Percentiles rank a stretch among this genome's conserved stretches.
Conservation (phyloP, 2,797 vertebrate species). For the Thripadectes ignobilis region DNA sequence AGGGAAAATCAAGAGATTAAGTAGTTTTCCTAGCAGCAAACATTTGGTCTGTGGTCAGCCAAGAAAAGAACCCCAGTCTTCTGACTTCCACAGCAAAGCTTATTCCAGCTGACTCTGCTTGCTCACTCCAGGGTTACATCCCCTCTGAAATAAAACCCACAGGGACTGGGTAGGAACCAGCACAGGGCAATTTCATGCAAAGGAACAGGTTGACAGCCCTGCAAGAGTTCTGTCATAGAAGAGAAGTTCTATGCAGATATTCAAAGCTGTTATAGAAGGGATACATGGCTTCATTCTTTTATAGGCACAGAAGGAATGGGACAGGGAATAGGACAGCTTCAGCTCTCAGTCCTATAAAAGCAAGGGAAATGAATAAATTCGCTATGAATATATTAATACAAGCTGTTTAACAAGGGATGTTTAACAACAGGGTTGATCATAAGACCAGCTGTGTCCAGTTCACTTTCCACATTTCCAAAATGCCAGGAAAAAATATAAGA, state of each 20-base stretch:
- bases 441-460: background rate
- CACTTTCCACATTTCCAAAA: background rate
- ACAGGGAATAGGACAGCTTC: background rate
- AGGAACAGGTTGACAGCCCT: background rate
- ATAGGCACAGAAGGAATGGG: background rate
- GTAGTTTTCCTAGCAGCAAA: conserved; percentile 50
- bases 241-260: background rate
- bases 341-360: background rate
- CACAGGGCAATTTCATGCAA: background rate
- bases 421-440: background rate
- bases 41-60: conserved; percentile 49
- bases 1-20: conserved; percentile 39
- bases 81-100: background rate
- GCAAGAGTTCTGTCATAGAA: background rate
- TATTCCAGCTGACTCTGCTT: conserved; percentile 24
- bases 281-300: background rate
- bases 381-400: background rate
- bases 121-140: background rate
- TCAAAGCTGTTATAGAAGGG: background rate
- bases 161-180: background rate
- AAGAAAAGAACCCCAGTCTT: conserved; percentile 24
- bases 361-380: background rate
- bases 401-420: background rate
- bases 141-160: background rate
- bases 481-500: background rate